phyloP scores from a whole-genome alignment of 2,888 invertebrate genomes.

The Lasioglossum lativentre region DNA sequence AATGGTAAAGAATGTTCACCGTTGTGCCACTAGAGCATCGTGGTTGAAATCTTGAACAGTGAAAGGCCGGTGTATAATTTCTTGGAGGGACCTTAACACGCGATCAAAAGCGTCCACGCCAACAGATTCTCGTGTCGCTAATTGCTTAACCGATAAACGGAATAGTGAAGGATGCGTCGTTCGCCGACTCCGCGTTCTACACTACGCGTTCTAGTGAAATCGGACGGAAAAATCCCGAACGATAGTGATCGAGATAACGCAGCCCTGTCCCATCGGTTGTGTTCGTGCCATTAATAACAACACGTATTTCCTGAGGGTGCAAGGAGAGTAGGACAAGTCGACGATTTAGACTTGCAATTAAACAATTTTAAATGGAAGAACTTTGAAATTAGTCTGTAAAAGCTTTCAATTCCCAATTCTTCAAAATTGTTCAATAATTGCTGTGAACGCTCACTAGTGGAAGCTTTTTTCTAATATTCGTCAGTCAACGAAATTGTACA shows the following conservation, averaged over 20 bases:
- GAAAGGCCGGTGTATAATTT: background rate
- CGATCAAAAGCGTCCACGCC: conserved; percentile 8
- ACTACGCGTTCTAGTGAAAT: conserved; percentile 41
- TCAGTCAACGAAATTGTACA: background rate
- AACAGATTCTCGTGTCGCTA: conserved; percentile 39
- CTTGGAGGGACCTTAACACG: background rate
- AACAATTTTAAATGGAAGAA: background rate
- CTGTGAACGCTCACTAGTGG: background rate
- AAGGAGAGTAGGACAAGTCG: background rate
- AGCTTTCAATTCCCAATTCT: background rate
- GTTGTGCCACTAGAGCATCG: background rate
- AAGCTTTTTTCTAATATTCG: background rate
- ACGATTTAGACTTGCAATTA: background rate
- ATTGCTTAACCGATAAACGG: conserved; percentile 39
- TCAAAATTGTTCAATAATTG: background rate
- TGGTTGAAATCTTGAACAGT: background rate
- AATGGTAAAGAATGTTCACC: background rate
- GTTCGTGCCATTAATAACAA: conserved; percentile 46
- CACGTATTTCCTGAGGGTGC: background rate
- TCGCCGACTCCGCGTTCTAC: conserved; percentile 26
- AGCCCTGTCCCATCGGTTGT: conserved; percentile 31
- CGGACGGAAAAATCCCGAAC: conserved; percentile 61
- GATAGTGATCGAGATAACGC: conserved; percentile 59
- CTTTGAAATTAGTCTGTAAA: background rate
- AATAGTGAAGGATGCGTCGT: conserved; percentile 22